These are phyloP conservation scores for Hofmannophila pseudospretella DNA, from an alignment of 2,888 invertebrate genomes.

Conservation along the genomic window DNA sequence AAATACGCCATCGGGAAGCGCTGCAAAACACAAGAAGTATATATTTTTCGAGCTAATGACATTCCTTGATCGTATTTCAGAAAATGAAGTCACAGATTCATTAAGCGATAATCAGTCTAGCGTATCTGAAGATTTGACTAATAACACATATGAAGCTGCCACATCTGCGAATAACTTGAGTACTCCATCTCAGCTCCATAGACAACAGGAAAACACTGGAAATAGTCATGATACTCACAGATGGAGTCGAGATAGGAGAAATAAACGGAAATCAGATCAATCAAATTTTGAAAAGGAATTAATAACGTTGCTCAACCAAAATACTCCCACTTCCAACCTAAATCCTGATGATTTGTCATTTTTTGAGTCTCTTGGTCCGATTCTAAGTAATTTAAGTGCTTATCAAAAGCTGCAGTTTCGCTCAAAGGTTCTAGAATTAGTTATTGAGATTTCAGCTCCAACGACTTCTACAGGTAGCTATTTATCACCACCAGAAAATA, in stretches of 20 bases:
- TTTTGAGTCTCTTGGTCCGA: conserved; percentile 11
- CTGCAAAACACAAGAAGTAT: conserved; percentile 11
- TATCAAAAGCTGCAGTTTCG: no score
- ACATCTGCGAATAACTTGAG: conserved; percentile 4
- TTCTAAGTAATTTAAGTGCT: no score
- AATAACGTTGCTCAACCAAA: conserved; percentile 4
- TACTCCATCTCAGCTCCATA: conserved; percentile 3
- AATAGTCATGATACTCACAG: neutral
- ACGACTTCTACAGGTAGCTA: no score
- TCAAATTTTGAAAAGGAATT: conserved; percentile 8
- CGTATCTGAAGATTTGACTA: conserved; percentile 5
- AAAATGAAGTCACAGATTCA: conserved; percentile 9
- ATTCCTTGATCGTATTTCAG: conserved; percentile 9
- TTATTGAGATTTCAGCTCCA: no score
- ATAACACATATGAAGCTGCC: conserved; percentile 1
- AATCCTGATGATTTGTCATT: conserved; percentile 11
- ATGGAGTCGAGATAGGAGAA: conserved; percentile 1
- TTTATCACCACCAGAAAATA: no score
- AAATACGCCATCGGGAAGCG: conserved; percentile 12
- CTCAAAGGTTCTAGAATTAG: no score
- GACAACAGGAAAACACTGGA: conserved; percentile 4
- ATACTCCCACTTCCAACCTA: conserved; percentile 7
- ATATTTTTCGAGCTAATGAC: conserved; percentile 9
- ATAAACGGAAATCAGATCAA: conserved; percentile 3
- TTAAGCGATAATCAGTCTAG: conserved; percentile 7